Evolutionary conservation across 2,113 vertebrate genomes (phyloP).

Genomic region (Varanus salvator): DNA sequence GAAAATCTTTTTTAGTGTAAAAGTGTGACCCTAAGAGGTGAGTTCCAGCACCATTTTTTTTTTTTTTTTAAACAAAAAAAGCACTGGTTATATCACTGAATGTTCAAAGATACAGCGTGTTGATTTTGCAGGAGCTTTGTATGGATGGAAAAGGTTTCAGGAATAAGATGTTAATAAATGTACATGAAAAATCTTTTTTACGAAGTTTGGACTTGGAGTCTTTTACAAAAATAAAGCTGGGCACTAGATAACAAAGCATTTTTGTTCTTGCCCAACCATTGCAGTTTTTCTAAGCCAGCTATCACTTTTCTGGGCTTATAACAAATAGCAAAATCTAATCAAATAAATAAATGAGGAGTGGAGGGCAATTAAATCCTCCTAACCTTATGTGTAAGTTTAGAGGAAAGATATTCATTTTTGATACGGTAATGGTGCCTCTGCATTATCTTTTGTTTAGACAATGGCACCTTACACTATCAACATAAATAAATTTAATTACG

Average conservation of each 20-base stretch:
- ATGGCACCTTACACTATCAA: conserved; percentile 14
- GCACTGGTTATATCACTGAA: neutral
- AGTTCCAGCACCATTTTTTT: too few species aligned
- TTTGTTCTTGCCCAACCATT: conserved; percentile 26
- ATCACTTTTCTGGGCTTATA: conserved; percentile 48
- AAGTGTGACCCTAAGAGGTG: too few species aligned
- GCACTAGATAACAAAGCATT: conserved; percentile 40
- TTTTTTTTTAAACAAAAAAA: too few species aligned
- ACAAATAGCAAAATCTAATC: conserved; percentile 12
- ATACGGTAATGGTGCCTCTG: conserved; percentile 31
- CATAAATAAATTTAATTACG: conserved; percentile 62
- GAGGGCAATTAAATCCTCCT: conserved; percentile 49
- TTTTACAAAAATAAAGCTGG: conserved; percentile 26
- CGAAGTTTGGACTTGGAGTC: neutral
- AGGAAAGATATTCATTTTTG: conserved; percentile 53
- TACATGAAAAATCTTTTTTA: neutral
- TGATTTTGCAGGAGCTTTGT: neutral
- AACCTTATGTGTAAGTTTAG: conserved; percentile 41
- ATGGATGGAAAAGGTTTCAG: neutral
- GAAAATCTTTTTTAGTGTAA: too few species aligned
- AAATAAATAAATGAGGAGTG: neutral
- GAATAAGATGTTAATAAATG: neutral
- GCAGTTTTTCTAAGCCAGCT: conserved; percentile 46
- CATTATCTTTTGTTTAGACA: conserved; percentile 47
- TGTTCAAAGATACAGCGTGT: neutral